Evolutionary conservation across 1,140 invertebrate genomes (phyloP).

Genomic region (Pinna nobilis): DNA sequence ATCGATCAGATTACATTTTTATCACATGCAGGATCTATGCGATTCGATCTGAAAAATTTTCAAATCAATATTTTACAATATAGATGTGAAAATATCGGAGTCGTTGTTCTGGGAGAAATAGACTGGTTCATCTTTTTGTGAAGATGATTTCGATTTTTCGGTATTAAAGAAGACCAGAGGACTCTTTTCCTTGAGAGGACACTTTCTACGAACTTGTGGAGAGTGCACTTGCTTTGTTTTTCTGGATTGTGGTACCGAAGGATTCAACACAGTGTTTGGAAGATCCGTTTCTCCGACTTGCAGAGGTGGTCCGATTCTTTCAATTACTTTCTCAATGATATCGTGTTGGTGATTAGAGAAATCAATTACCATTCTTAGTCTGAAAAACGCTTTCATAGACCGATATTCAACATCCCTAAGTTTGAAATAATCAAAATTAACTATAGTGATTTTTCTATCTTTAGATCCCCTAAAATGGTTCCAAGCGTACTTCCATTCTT

Average conservation of each 20-base stretch:
- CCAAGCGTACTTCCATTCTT: constrained; percentile 23
- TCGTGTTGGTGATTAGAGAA: not conserved
- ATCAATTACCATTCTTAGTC: not conserved
- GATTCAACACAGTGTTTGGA: too few species aligned
- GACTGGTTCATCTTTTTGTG: not conserved
- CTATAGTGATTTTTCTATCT: constrained; percentile 1
- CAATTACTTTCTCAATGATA: not conserved
- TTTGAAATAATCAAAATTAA: constrained; percentile 8
- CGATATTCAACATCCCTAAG: not conserved
- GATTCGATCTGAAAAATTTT: too few species aligned
- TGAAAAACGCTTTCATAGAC: not conserved
- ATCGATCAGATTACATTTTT: too few species aligned
- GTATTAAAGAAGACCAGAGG: not conserved
- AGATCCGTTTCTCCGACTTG: too few species aligned
- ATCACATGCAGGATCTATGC: too few species aligned
- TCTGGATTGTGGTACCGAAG: too few species aligned
- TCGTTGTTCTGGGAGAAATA: too few species aligned
- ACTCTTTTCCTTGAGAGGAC: not conserved
- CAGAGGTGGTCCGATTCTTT: not conserved
- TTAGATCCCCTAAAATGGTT: not conserved
- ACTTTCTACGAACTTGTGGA: not conserved
- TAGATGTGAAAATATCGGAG: too few species aligned
- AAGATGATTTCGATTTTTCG: not conserved
- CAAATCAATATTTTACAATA: too few species aligned
- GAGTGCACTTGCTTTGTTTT: too few species aligned